Conservation (phyloP, 2,797 vertebrate species). For the Semotilus atromaculatus region DNA sequence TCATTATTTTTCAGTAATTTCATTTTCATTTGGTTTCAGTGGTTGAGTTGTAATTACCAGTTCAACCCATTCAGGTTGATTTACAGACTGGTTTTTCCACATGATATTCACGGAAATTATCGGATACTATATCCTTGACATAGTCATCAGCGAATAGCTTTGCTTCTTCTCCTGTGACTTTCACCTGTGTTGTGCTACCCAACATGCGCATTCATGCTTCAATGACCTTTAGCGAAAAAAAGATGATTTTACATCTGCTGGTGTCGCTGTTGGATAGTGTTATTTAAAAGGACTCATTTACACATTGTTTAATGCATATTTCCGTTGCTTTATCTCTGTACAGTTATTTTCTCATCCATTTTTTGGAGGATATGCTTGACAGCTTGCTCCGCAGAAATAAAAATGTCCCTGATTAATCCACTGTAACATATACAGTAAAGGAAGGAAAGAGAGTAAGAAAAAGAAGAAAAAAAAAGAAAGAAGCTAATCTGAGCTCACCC, state of each 20-base stretch:
- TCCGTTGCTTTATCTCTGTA: not conserved
- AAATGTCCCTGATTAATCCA: conserved; percentile 18
- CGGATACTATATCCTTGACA: not conserved
- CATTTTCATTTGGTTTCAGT: not conserved
- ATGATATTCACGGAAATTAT: not conserved
- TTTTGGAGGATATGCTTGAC: not conserved
- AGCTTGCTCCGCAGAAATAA: not conserved
- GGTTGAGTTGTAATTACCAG: not conserved
- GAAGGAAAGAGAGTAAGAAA: not conserved
- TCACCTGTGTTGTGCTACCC: not conserved
- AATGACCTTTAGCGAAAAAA: not conserved
- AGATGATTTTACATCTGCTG: not conserved
- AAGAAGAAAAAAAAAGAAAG: not conserved
- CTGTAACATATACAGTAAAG: conserved; percentile 2
- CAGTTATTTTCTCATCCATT: not conserved
- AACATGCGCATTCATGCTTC: not conserved
- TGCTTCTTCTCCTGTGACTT: not conserved
- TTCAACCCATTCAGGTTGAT: not conserved
- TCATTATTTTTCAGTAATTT: not conserved
- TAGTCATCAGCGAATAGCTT: not conserved
- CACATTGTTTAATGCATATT: conserved; percentile 1
- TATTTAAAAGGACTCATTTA: not conserved
- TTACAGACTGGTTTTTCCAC: not conserved
- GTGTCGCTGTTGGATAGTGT: not conserved
- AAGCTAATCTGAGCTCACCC: not conserved